Percentiles rank a stretch among this genome's conserved stretches.
These are phyloP conservation scores for Acholoe squamosa DNA, from an alignment of 2,888 invertebrate species.

Conservation along the genomic window DNA sequence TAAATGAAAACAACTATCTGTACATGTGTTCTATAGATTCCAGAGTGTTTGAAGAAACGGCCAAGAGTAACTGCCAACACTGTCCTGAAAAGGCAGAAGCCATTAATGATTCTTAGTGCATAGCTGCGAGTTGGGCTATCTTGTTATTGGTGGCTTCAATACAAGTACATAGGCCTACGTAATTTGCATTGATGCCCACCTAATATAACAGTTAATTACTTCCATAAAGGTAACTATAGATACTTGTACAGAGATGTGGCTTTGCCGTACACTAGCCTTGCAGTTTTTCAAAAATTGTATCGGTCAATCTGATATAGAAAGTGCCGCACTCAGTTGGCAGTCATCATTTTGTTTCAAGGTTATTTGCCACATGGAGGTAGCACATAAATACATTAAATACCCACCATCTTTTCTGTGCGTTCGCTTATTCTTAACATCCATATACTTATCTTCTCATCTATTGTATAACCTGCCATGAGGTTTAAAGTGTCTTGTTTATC, in stretches of 20 bases:
- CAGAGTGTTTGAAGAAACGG: neutral
- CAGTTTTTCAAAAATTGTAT: neutral
- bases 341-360: no score
- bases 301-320: no score
- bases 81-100: neutral
- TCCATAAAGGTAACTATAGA: neutral
- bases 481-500: no score
- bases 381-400: no score
- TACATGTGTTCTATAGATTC: neutral
- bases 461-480: no score
- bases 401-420: no score
- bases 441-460: no score
- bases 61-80: neutral
- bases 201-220: neutral
- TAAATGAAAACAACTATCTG: neutral
- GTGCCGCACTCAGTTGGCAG: no score
- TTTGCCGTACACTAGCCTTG: neutral
- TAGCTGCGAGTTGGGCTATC: constrained; percentile 25
- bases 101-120: neutral
- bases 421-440: no score
- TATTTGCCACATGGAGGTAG: no score
- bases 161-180: neutral
- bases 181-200: neutral
- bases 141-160: neutral
- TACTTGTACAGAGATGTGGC: neutral